Percentiles rank a stretch among this genome's conserved stretches.
Evolutionary conservation across 2,113 vertebrate genomes (phyloP).

Genomic region (Corvus hawaiiensis): DNA sequence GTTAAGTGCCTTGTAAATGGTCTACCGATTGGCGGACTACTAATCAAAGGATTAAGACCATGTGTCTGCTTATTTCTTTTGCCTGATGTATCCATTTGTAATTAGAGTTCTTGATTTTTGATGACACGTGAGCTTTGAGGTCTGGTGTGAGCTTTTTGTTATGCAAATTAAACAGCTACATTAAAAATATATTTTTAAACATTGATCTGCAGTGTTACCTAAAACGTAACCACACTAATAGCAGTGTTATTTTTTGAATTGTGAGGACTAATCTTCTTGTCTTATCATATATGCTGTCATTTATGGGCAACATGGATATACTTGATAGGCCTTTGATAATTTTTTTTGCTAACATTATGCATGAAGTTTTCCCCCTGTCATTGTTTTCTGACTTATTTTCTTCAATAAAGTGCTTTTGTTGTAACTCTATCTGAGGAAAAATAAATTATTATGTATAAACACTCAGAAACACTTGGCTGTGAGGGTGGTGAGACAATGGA

Average conservation of each 20-base stretch:
- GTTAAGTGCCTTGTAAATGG: background rate
- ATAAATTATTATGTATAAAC: background rate
- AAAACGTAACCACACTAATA: background rate
- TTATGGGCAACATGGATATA: background rate
- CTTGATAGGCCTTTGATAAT: background rate
- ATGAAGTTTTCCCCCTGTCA: background rate
- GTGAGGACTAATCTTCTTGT: background rate
- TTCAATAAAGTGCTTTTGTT: background rate
- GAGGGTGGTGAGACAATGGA: background rate
- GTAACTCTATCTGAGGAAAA: background rate
- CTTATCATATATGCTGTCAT: background rate
- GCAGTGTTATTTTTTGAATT: background rate
- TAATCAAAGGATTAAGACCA: background rate
- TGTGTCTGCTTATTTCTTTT: background rate
- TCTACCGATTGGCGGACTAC: background rate
- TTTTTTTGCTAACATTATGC: background rate
- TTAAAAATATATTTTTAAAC: background rate
- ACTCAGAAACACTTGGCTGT: background rate
- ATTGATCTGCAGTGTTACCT: background rate
- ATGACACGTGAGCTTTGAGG: background rate
- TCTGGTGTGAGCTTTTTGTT: background rate
- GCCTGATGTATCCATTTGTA: background rate
- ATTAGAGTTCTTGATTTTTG: constrained; percentile 4
- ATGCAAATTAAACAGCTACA: background rate
- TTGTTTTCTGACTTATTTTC: background rate